Evolutionary conservation across 2,888 invertebrate genomes (phyloP), one percentile per base, ranked within the genome.

Genomic region (Lithodes maja): DNA sequence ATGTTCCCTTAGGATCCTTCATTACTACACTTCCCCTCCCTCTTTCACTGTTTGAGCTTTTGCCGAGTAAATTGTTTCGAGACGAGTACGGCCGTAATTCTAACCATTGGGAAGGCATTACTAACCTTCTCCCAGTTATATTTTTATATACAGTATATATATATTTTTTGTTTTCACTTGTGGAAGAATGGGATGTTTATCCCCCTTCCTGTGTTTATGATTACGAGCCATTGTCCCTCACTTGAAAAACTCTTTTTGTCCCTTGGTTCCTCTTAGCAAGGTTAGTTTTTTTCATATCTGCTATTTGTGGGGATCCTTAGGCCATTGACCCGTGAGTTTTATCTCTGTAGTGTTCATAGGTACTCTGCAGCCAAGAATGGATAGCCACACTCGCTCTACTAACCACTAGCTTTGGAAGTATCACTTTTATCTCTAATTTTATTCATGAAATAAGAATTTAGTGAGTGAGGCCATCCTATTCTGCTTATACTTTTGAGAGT

Each of bases 1-100:
- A 88, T 88, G 88, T 88, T 84, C 84, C 84, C 52, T 33, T 88
- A 88, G 84, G 88, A 80, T 80, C 84, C 81, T 84, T 74, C 84
- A 71, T 54, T 71, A 74, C 84, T 79, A 88, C 80, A 79, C 50
- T 53, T 33, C 80, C 80, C 53, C 52, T 53, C 83, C 71, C 52
- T 53, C 83, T 55, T 78, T 78, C 77, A 75, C 61, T 74, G 54
- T 77, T 83, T 87, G 17, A 83, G 78, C 83, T 87, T 33, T 87
- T 83, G 77, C 54, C 53, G 78, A 79, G 53, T 78, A 78, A 71
- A 69, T 61, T 61, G 74, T 82, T 17, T 49, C 33, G 33, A 33
- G 33, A 33, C 33, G 33, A 33, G 33, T 33, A 33, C 33, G 33
- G 33, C 33, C 33, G 33, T 33, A 33, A 33, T 33, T 33, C 33